Conservation (phyloP, 1,140 invertebrate species). For the Rhynchophorus ferrugineus region DNA sequence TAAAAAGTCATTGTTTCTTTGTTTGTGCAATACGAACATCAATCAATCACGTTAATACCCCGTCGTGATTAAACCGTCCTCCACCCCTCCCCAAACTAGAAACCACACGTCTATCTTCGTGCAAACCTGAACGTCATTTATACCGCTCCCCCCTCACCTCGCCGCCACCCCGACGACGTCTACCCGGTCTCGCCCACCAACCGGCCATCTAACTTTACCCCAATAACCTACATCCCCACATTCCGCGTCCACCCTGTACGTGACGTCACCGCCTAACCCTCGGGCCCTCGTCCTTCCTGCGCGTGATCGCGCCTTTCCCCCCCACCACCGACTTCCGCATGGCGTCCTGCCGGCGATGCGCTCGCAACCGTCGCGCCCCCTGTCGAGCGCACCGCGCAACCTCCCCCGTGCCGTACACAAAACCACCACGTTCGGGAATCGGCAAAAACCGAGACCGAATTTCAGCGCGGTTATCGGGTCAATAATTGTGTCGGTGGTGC, state of each 20-base stretch:
- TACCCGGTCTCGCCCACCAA: slow-evolving; percentile 1
- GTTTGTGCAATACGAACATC: too few species aligned
- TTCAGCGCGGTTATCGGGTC: too few species aligned
- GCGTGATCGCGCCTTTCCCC: neutral
- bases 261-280: slow-evolving; percentile 12
- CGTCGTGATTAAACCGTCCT: too few species aligned
- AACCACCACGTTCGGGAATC: slow-evolving; percentile 4
- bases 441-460: too few species aligned
- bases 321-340: neutral
- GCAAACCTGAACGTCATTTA: too few species aligned
- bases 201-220: slow-evolving; percentile 8
- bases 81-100: too few species aligned
- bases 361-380: slow-evolving; percentile 17
- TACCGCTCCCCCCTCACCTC: too few species aligned
- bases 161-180: too few species aligned
- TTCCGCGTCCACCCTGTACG: slow-evolving; percentile 7
- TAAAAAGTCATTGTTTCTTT: too few species aligned
- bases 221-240: slow-evolving; percentile 10
- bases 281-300: neutral
- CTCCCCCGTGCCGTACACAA: slow-evolving; percentile 30
- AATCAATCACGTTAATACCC: too few species aligned
- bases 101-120: too few species aligned
- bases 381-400: slow-evolving; percentile 29
- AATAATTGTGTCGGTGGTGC: too few species aligned
- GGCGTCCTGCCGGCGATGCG: neutral